phyloP scores from a whole-genome alignment of 2,797 vertebrate genomes.

The Oceanodroma leucorhoa region DNA sequence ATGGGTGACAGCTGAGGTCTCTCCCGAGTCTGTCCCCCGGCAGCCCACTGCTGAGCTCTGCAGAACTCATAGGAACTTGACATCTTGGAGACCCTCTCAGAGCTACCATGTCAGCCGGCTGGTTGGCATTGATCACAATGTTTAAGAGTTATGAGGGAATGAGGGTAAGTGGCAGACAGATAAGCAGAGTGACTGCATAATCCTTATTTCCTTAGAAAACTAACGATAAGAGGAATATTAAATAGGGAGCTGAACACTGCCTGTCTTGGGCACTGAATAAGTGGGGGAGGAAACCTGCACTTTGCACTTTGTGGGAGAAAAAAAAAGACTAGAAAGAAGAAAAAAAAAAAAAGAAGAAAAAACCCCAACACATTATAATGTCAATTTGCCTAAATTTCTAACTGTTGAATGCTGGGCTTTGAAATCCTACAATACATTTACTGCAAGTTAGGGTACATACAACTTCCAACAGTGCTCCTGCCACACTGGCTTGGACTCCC shows the following conservation, averaged over 20 bases:
- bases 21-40: fast-evolving
- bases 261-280: neutral
- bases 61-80: neutral
- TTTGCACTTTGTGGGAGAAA: fast-evolving
- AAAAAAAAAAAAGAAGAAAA: fast-evolving
- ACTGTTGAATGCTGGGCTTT: neutral
- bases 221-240: neutral
- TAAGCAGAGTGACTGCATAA: neutral
- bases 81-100: neutral
- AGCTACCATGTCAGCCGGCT: neutral
- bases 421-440: neutral
- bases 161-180: neutral
- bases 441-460: neutral
- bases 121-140: neutral
- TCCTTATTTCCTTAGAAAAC: neutral
- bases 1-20: neutral
- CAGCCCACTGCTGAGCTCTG: neutral
- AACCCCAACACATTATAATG: fast-evolving
- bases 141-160: neutral
- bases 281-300: fast-evolving
- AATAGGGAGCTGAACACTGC: neutral
- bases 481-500: neutral
- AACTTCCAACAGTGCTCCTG: neutral
- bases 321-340: neutral
- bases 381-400: neutral